phyloP scores from a whole-genome alignment of 2,113 vertebrate species.

The Verasper variegatus region DNA sequence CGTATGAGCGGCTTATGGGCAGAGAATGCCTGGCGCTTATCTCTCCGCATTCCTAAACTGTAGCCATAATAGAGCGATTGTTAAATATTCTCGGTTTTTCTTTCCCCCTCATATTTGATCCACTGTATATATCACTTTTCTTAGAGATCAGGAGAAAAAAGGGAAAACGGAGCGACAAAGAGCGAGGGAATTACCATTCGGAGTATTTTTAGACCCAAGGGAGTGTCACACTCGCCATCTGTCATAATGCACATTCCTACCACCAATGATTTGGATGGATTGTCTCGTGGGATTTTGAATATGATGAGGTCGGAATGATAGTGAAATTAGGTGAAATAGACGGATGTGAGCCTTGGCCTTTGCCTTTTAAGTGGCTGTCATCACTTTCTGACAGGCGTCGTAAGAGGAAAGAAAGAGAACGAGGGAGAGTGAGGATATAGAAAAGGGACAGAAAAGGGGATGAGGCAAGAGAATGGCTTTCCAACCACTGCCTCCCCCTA shows the following conservation, averaged over 20 bases:
- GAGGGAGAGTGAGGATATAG: constrained; percentile 19
- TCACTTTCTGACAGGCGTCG: constrained; percentile 61
- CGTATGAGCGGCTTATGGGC: constrained; percentile 26
- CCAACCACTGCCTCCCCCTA: constrained; percentile 54
- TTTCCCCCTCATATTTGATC: constrained; percentile 4
- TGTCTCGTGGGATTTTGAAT: constrained; percentile 53
- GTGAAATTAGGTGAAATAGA: constrained; percentile 69
- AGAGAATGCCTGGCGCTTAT: constrained; percentile 42
- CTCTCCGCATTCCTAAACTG: constrained; percentile 35
- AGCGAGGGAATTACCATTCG: constrained; percentile 20
- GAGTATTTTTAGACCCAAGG: constrained; percentile 28
- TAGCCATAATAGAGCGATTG: constrained; percentile 16
- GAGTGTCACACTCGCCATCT: constrained; percentile 49
- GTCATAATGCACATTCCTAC: constrained; percentile 52
- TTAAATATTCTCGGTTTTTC: constrained; percentile 4
- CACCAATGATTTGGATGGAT: constrained; percentile 32
- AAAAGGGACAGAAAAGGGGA: constrained; percentile 37
- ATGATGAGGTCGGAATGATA: constrained; percentile 56
- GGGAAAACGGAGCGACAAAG: background rate
- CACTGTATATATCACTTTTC: constrained; percentile 20
- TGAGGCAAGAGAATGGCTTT: constrained; percentile 62
- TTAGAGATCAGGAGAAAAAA: constrained; percentile 12
- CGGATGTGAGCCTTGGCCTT: constrained; percentile 59
- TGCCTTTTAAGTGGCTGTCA: constrained; percentile 71
- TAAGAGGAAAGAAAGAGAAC: constrained; percentile 38